A percentile compares a stretch with the other conserved stretches of the same genome.
Conservation (phyloP, 2,888 invertebrate genomes). For the Drosophila kuntzei region DNA sequence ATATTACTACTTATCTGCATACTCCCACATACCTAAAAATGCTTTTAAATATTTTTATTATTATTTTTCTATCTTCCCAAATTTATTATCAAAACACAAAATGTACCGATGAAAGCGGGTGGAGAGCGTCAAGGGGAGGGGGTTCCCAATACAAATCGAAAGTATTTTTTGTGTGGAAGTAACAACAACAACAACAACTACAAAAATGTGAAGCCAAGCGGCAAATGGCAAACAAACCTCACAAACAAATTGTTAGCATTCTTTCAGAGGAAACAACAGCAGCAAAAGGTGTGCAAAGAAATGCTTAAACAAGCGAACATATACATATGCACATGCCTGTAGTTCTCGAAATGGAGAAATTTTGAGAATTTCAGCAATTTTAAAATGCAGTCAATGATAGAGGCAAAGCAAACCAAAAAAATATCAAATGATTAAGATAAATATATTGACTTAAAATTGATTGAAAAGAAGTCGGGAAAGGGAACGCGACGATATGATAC, state of each 20-base stretch:
- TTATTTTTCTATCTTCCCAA: constrained; percentile 23
- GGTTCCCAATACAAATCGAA: constrained; percentile 19
- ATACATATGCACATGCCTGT: constrained; percentile 12
- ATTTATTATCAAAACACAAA: constrained; percentile 36
- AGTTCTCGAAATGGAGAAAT: constrained; percentile 8
- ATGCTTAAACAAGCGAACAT: constrained; percentile 6
- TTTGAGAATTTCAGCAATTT: constrained; percentile 14
- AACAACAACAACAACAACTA: constrained; percentile 5
- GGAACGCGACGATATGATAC: background rate
- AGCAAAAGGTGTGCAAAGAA: constrained; percentile 25
- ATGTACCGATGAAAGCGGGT: constrained; percentile 10
- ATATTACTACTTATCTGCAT: constrained; percentile 43
- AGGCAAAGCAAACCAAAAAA: background rate
- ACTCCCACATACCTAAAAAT: constrained; percentile 24
- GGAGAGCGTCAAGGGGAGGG: background rate
- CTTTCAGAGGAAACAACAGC: constrained; percentile 14
- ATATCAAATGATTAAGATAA: background rate
- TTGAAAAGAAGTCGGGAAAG: background rate
- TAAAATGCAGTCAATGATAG: constrained; percentile 9
- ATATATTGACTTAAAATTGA: background rate
- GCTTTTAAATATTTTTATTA: constrained; percentile 35
- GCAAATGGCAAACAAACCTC: constrained; percentile 34
- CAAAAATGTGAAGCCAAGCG: constrained; percentile 34
- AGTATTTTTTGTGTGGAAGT: constrained; percentile 25
- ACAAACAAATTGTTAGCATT: constrained; percentile 39